These are phyloP conservation scores for Geodia barretti DNA, from an alignment of 37 sponge, comb jelly and placozoan genomes.

Conservation along the genomic window DNA sequence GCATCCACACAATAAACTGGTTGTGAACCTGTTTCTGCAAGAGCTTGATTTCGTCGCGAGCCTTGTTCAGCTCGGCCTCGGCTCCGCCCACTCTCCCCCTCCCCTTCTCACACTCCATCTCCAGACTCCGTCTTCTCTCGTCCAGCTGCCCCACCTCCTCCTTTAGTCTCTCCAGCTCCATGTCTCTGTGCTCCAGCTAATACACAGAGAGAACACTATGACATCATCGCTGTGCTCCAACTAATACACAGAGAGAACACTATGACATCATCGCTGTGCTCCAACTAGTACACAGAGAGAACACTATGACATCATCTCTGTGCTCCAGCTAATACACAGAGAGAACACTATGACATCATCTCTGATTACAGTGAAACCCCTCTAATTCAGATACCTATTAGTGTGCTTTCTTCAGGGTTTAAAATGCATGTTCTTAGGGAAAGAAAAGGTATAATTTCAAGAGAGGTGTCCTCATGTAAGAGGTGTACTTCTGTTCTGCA, in stretches of 20 bases:
- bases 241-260: too few species aligned
- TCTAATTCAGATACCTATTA: too few species aligned
- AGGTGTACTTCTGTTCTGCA: too few species aligned
- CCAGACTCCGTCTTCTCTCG: background rate
- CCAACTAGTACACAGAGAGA: too few species aligned
- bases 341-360: too few species aligned
- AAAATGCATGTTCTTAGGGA: too few species aligned
- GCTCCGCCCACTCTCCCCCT: background rate
- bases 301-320: slow-evolving; percentile 43
- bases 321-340: slow-evolving; percentile 28
- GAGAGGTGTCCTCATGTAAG: too few species aligned
- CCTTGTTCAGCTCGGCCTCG: background rate
- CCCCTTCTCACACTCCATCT: slow-evolving; percentile 7
- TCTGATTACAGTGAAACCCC: too few species aligned
- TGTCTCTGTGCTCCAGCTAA: background rate
- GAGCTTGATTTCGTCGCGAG: background rate
- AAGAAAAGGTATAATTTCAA: too few species aligned
- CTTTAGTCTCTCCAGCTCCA: background rate
- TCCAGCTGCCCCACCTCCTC: background rate
- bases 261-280: too few species aligned
- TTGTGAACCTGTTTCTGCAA: background rate
- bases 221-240: background rate
- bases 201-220: background rate
- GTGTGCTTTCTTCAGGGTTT: too few species aligned
- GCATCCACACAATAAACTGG: slow-evolving; percentile 1